Base-by-base conservation (phyloP, 2,113 vertebrate genomes). In the Callaeas wilsoni region DNA sequence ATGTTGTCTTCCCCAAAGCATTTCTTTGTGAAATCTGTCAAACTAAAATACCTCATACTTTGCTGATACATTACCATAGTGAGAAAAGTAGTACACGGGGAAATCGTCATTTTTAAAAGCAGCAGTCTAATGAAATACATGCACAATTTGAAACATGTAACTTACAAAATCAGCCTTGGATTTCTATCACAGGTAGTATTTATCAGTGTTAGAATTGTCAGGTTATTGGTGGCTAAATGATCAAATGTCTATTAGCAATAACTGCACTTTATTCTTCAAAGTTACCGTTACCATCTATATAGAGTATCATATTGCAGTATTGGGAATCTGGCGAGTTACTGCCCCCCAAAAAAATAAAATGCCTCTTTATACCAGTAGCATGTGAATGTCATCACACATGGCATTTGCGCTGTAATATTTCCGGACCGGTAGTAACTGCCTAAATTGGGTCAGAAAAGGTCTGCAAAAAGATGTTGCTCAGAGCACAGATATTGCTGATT, bases 1-100 rank as follows among this genome's bases (percentile, higher is more conserved):
- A 20, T 33, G 80, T 56, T 83, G 78, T 83, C 82, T 91, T 94
- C 46, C 68, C 2, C 77, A 88, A 89, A 87, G 85, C 82, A 47
- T 91, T 91, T 82, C 57, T 96, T 83, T 87, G 62, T 89, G 91
- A 68, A 65, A 90, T 70, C 62, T 94, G 79, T 95, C 95, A 95
- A 87, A 85, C 85, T 30, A n/a, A 92, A 96, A 84, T 89, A 89
- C 74, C 37, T 86, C 6, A 0, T 86, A 29, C 42, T 71, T 78
- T 74, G 33, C 90, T 86, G 82, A 41, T 95, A 18, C 12, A 33
- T 85, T 91, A n/a, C 82, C 75, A 64, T 41, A 86, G 75, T 71
- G 76, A 71, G 85, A 75, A 94, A 84, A 93, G 56, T 81, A 93
- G 64, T 89, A 74, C 68, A 87, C 68, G n/a, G 57, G 81, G 68